Evolutionary conservation across 2,888 invertebrate species (phyloP).

Genomic region (Metallyticus violacea): DNA sequence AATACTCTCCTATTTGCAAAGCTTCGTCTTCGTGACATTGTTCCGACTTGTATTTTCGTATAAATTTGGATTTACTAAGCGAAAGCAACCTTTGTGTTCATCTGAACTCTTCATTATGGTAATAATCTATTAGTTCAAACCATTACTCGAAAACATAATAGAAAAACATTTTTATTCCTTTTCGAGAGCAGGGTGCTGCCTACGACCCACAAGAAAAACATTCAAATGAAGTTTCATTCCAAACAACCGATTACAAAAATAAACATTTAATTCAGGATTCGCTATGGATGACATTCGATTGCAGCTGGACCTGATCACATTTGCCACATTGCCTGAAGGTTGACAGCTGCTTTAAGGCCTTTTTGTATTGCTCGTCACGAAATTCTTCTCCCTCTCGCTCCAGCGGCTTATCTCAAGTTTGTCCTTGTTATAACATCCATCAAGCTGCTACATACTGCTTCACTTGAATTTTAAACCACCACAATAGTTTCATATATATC

Average conservation of each 20-base stretch:
- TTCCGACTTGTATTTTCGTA: too few species aligned
- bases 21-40: too few species aligned
- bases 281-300: background rate
- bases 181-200: background rate
- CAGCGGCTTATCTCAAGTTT: background rate
- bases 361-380: background rate
- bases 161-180: background rate
- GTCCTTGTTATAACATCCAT: background rate
- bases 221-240: background rate
- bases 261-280: background rate
- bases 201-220: background rate
- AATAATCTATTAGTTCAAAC: background rate
- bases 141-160: background rate
- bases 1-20: too few species aligned
- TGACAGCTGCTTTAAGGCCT: background rate
- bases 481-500: background rate
- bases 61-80: too few species aligned
- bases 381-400: background rate
- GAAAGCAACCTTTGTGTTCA: too few species aligned
- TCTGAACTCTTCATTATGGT: too few species aligned
- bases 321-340: background rate
- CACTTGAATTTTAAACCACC: background rate
- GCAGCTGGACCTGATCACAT: background rate
- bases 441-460: background rate
- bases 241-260: background rate